phyloP scores from a whole-genome alignment of 2,113 vertebrate species.

The Indri indri region DNA sequence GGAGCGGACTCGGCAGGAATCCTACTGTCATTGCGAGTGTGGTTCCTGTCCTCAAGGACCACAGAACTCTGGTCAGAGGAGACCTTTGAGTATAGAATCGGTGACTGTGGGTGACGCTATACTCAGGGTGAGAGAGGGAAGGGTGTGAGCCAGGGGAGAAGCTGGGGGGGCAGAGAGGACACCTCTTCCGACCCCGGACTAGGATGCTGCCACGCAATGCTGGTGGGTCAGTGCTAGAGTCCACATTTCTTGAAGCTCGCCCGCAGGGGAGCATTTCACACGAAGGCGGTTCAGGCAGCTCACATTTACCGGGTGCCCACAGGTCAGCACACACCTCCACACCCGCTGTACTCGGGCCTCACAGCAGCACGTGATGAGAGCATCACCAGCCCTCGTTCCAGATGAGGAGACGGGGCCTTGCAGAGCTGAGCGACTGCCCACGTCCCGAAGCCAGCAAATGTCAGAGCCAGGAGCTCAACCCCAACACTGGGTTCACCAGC shows the following conservation, averaged over 20 bases:
- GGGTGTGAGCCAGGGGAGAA: neutral
- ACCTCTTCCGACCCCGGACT: neutral
- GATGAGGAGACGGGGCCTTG: accelerated
- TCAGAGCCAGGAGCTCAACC: neutral
- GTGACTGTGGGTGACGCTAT: neutral
- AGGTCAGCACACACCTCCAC: accelerated
- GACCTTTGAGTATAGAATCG: neutral
- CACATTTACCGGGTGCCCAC: accelerated
- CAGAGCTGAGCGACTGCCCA: accelerated
- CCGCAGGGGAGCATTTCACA: neutral
- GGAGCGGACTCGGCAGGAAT: accelerated
- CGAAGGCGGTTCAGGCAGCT: neutral
- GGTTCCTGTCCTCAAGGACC: neutral
- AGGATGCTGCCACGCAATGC: neutral
- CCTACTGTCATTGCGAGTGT: accelerated
- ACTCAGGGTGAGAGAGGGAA: accelerated
- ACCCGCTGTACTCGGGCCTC: neutral
- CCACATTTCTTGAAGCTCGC: neutral
- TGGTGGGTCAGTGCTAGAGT: accelerated
- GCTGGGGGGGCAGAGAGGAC: neutral
- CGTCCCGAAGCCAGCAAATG: accelerated
- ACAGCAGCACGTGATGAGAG: no score
- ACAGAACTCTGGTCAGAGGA: neutral
- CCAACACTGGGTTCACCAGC: neutral
- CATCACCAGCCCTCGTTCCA: accelerated